Percentiles rank a stretch among this genome's conserved stretches.
Evolutionary conservation across 2,113 vertebrate genomes (phyloP).

Genomic region (Odocoileus hemionus): DNA sequence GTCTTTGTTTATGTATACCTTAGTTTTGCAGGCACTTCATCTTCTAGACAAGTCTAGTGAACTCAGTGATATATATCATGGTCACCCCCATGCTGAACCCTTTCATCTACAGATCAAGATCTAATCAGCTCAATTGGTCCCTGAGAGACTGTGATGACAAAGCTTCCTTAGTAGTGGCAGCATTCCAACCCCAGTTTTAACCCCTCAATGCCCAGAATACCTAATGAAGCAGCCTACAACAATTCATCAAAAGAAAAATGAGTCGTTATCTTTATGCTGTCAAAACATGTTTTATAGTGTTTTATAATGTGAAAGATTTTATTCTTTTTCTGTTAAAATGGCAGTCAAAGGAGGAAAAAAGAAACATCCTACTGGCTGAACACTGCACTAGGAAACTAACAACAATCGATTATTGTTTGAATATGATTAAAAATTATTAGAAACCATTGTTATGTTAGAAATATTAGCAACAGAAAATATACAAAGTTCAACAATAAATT

Average conservation of each 20-base stretch:
- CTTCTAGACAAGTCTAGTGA: neutral
- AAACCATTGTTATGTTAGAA: neutral
- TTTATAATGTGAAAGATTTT: neutral
- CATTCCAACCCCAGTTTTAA: neutral
- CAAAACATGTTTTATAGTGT: neutral
- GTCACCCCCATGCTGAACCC: neutral
- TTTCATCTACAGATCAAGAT: neutral
- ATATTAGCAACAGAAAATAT: neutral
- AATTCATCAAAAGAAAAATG: neutral
- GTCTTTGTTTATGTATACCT: neutral
- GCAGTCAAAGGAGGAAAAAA: neutral
- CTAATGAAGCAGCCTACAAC: no score
- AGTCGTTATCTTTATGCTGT: neutral
- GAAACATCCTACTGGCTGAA: neutral
- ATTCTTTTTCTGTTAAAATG: neutral
- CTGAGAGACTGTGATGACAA: neutral
- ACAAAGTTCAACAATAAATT: neutral
- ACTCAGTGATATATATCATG: neutral
- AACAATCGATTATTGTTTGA: neutral
- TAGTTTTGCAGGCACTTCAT: neutral
- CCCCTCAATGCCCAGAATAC: neutral
- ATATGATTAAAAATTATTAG: neutral
- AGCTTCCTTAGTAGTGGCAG: neutral
- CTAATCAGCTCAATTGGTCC: neutral
- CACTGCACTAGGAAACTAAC: neutral